Percentiles rank a stretch among this genome's conserved stretches.
phyloP scores from a whole-genome alignment of 2,797 vertebrate species.

The Cygnus olor region DNA sequence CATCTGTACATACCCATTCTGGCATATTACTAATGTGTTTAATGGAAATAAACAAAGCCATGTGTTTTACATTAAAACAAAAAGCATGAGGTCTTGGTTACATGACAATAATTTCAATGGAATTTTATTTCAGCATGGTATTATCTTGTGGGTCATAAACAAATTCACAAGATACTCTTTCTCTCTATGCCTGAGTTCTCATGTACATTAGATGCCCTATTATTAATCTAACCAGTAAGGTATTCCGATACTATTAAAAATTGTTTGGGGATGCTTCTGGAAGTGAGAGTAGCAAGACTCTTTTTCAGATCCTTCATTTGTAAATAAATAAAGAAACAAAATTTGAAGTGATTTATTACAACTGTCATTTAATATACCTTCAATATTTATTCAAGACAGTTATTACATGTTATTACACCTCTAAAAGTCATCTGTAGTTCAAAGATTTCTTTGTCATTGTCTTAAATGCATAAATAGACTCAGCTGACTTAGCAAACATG shows the following conservation, averaged over 20 bases:
- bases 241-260: conserved; percentile 7
- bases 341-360: neutral
- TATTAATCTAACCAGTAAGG: conserved; percentile 24
- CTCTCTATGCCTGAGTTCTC: conserved; percentile 12
- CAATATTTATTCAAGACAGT: neutral
- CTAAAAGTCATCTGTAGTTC: neutral
- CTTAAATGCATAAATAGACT: conserved; percentile 47
- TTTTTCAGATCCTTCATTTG: neutral
- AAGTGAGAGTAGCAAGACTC: neutral
- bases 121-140: conserved; percentile 58
- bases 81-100: conserved; percentile 2
- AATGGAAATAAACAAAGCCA: conserved; percentile 52
- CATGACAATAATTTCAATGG: conserved; percentile 1
- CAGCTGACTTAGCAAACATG: conserved; percentile 51
- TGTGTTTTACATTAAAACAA: conserved; percentile 57
- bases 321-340: neutral
- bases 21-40: conserved; percentile 36
- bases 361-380: neutral
- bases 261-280: conserved; percentile 1
- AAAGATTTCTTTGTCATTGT: conserved; percentile 1
- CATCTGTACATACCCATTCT: conserved; percentile 31
- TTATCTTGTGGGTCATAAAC: neutral
- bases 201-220: neutral
- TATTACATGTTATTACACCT: neutral
- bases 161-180: conserved; percentile 21